A percentile compares a stretch with the other conserved stretches of the same genome.
Evolutionary conservation across 2,888 invertebrate genomes (phyloP).

Genomic region (Arenicola marina): DNA sequence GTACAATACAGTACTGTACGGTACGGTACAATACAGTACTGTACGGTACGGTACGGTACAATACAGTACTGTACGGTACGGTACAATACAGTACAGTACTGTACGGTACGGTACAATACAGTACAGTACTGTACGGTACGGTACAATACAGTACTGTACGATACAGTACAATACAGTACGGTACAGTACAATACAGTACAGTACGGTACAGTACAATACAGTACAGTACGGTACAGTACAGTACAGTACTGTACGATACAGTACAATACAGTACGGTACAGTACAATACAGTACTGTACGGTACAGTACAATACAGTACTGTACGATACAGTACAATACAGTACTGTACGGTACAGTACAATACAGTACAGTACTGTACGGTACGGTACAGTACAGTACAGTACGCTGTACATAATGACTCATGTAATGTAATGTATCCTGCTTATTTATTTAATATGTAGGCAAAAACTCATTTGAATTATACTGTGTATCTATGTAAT

Average conservation of each 20-base stretch:
- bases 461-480: too few species aligned
- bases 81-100: neutral
- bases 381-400: neutral
- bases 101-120: neutral
- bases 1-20: neutral
- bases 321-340: neutral
- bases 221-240: neutral
- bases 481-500: too few species aligned
- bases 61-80: neutral
- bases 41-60: neutral
- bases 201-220: neutral
- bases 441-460: too few species aligned
- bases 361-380: neutral
- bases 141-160: neutral
- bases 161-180: neutral
- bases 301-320: neutral
- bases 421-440: too few species aligned
- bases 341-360: neutral
- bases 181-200: neutral
- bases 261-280: neutral
- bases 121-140: neutral
- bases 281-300: neutral
- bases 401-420: too few species aligned
- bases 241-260: neutral
- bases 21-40: neutral